Conservation (phyloP, 2,797 vertebrate genomes). For the Thamnophis elegans region DNA sequence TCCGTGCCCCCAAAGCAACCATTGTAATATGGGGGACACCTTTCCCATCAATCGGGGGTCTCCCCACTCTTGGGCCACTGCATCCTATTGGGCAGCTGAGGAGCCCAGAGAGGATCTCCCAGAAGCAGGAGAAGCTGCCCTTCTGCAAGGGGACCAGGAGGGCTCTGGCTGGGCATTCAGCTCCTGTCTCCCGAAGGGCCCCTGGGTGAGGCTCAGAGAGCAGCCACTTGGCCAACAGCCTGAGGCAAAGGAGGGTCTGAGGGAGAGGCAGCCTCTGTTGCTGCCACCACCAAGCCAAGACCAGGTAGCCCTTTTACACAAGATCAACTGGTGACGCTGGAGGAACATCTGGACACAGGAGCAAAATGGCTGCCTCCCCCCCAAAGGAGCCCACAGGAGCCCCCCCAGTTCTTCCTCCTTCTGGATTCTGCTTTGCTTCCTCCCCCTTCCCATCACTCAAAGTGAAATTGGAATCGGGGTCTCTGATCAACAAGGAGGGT, state of each 20-base stretch:
- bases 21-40: too few relatives aligned
- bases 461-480: too few relatives aligned
- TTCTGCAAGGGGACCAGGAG: neutral
- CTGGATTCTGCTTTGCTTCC: too few relatives aligned
- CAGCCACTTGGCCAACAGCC: neutral
- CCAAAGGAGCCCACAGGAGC: neutral
- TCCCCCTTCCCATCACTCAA: too few relatives aligned
- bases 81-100: neutral
- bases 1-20: too few relatives aligned
- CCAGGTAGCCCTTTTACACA: fast-evolving
- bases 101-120: neutral
- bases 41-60: neutral
- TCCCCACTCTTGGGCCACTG: neutral
- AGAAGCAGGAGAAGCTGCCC: neutral
- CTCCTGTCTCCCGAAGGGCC: neutral
- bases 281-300: neutral
- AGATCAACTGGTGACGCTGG: neutral
- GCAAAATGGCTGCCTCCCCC: neutral
- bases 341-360: neutral
- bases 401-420: too few relatives aligned
- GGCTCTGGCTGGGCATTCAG: fast-evolving
- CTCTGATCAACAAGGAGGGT: too few relatives aligned
- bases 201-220: neutral
- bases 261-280: neutral
- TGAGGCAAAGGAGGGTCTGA: neutral